Base-by-base conservation (phyloP, 30 jellyfish, hydroid and myxozoan species). In the Mastigias papua region DNA sequence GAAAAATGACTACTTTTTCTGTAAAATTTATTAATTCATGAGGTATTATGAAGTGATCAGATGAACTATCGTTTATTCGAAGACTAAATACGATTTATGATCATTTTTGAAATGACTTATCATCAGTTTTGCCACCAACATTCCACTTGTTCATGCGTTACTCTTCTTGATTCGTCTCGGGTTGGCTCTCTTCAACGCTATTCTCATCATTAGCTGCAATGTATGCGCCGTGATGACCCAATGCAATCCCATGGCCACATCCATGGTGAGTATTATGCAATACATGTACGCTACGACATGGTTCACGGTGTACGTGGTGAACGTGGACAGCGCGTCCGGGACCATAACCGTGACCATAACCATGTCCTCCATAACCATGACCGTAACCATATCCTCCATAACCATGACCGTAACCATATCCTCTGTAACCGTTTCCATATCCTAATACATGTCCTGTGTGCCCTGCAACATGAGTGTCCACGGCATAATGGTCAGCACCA, bases 401-500 rank as follows among this genome's bases (percentile, higher is more conserved):
- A 61, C 89, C 86, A 30, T 70, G 74, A 8, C 82, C 91, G 61
- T 81, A 49, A 4, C 92, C 92, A 35, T 54, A 46, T 21, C 91
- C 91, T 37, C 49, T 11, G 7, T 72, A 72, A 30, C 90, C 90
- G 30, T 57, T 3, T 23, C 69, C 69, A 23, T 19, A 57, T 4
- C 54, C 54, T 4, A 4, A 42, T 4, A 8, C 54, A 42, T 85
- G 84, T 42, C 85, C 94, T 17, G 88, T 85, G 69, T 85, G 94
- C 13, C 78, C 85, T 9, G 88, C 72, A 26, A 63, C 90, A 34
- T 80, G 90, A n/a, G 90, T 80, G 48, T 80, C 90, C 9, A 80
- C 90, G 11, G 90, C 90, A 35, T 80, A 80, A 19, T 80, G 90
- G 48, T 80, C 90, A 19, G 90, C 73, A 1, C 90, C 82, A 34